phyloP scores from a whole-genome alignment of 2,113 vertebrate genomes.

The Myotis lucifugus region DNA sequence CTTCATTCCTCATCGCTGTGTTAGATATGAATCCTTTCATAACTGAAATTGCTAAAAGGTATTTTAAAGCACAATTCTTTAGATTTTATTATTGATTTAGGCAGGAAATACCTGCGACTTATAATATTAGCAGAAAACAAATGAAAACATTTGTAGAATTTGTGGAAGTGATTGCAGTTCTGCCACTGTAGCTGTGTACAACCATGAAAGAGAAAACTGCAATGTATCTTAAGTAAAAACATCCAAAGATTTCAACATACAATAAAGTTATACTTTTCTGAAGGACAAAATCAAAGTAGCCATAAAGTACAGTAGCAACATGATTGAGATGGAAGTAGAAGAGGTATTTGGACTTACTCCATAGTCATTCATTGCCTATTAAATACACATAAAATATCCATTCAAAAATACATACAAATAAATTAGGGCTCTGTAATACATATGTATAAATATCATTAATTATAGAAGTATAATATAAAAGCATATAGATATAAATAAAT shows the following conservation, averaged over 20 bases:
- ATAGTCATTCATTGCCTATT: neutral
- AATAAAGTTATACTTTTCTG: slow-evolving; percentile 1
- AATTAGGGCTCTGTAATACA: neutral
- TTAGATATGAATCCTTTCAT: slow-evolving; percentile 53
- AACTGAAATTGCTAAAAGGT: neutral
- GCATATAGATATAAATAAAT: neutral
- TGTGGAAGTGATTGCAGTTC: neutral
- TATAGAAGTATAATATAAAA: too few species aligned
- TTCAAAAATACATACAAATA: neutral
- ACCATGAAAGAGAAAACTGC: neutral
- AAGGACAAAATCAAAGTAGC: slow-evolving; percentile 23
- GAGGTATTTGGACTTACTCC: neutral
- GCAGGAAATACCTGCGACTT: slow-evolving; percentile 65
- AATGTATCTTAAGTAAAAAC: neutral
- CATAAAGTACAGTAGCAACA: neutral
- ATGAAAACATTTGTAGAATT: slow-evolving; percentile 65
- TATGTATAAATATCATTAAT: neutral
- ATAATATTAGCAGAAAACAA: slow-evolving; percentile 46
- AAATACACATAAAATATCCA: neutral
- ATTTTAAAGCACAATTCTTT: slow-evolving; percentile 54
- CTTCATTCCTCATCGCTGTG: slow-evolving; percentile 41
- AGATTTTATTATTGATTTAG: slow-evolving; percentile 64
- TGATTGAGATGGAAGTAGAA: neutral
- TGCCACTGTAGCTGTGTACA: neutral
- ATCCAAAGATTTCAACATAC: neutral